Conservation (phyloP, 2,113 vertebrate genomes). For the Oophaga pumilio region DNA sequence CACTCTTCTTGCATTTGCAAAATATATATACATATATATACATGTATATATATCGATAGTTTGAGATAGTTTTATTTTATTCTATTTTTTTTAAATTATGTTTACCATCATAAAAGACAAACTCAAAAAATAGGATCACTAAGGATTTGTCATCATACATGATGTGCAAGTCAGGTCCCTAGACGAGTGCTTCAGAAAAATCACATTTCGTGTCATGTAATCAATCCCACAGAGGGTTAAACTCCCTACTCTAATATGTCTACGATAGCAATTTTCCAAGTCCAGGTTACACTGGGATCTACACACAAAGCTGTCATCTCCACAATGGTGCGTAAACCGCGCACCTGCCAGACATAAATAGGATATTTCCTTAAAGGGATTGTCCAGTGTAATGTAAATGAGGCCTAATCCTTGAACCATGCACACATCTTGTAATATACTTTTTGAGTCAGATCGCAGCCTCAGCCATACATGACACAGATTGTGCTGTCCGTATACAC, state of each 20-base stretch:
- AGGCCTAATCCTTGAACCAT: too few relatives aligned
- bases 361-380: not conserved
- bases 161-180: not conserved
- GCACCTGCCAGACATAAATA: not conserved
- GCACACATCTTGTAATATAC: too few relatives aligned
- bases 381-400: not conserved
- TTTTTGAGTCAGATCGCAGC: too few relatives aligned
- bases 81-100: too few relatives aligned
- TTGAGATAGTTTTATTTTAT: too few relatives aligned
- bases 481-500: too few relatives aligned
- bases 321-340: not conserved
- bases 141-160: not conserved
- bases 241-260: not conserved
- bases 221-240: not conserved
- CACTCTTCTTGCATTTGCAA: not conserved
- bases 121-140: too few relatives aligned
- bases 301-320: not conserved
- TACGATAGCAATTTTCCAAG: not conserved
- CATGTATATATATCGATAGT: too few relatives aligned
- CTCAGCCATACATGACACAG: too few relatives aligned
- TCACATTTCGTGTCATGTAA: not conserved
- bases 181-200: not conserved
- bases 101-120: too few relatives aligned
- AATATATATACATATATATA: not conserved
- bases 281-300: conserved; percentile 1